Conservation (phyloP, 2,797 vertebrate species). For the Clarias platycephalus region DNA sequence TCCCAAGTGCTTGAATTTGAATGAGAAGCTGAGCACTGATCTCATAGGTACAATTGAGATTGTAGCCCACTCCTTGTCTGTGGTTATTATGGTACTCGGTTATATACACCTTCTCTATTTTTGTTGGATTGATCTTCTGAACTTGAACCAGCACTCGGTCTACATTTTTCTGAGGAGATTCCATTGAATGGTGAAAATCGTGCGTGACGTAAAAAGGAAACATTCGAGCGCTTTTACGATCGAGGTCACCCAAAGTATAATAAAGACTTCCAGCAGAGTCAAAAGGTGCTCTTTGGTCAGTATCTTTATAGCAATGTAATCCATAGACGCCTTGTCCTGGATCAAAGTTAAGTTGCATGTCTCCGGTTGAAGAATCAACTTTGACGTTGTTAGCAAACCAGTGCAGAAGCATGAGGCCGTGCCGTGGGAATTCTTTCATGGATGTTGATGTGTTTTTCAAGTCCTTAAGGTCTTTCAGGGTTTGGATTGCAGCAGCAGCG, state of each 20-base stretch:
- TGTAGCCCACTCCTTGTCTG: not conserved
- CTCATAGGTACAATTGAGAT: not conserved
- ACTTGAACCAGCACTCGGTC: slow-evolving; percentile 42
- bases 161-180: not conserved
- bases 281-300: not conserved
- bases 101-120: slow-evolving; percentile 36
- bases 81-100: not conserved
- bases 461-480: slow-evolving; percentile 19
- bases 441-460: not conserved
- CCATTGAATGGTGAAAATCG: slow-evolving; percentile 33
- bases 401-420: slow-evolving; percentile 39
- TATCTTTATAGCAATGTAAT: not conserved
- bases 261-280: slow-evolving; percentile 1
- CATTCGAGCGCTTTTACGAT: not conserved
- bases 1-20: slow-evolving; percentile 25
- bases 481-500: not conserved
- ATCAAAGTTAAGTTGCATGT: slow-evolving; percentile 4
- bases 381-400: slow-evolving; percentile 29
- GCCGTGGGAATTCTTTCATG: slow-evolving; percentile 22
- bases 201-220: slow-evolving; percentile 32
- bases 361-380: not conserved
- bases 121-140: not conserved
- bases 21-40: slow-evolving; percentile 17
- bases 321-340: slow-evolving; percentile 26
- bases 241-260: slow-evolving; percentile 37